A percentile compares a stretch with the other conserved stretches of the same genome.
phyloP scores from a whole-genome alignment of 2,113 vertebrate genomes.

The Heptranchias perlo region DNA sequence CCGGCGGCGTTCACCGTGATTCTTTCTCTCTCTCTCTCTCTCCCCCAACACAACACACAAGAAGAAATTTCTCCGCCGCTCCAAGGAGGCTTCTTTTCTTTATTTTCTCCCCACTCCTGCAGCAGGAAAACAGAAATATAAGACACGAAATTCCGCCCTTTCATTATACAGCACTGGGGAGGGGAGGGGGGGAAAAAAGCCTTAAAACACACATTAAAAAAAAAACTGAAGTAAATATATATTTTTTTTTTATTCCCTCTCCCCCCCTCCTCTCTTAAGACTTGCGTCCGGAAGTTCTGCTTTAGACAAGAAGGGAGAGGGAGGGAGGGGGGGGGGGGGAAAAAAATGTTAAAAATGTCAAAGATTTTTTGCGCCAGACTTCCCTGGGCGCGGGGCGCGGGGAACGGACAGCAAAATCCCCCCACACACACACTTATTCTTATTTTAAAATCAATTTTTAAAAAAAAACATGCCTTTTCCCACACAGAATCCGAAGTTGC shows the following conservation, averaged over 20 bases:
- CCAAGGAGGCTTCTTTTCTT: background rate
- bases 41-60: background rate
- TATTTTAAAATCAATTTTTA: no score
- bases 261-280: background rate
- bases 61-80: background rate
- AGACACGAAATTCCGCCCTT: background rate
- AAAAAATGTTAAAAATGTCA: conserved; percentile 74
- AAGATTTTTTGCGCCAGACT: conserved; percentile 52
- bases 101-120: background rate
- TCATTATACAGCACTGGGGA: background rate
- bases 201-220: no score
- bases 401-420: no score
- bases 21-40: background rate
- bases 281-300: conserved; percentile 56
- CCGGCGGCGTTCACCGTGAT: no score
- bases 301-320: conserved; percentile 42
- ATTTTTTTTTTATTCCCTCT: background rate
- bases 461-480: no score
- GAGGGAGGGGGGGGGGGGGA: background rate
- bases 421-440: no score
- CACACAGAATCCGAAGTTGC: no score
- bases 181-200: background rate
- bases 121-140: background rate
- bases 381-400: conserved; percentile 19
- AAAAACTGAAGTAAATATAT: no score